These are phyloP conservation scores for Neolamprologus sp. DNA, from an alignment of 2,113 vertebrate genomes.

Conservation along the genomic window DNA sequence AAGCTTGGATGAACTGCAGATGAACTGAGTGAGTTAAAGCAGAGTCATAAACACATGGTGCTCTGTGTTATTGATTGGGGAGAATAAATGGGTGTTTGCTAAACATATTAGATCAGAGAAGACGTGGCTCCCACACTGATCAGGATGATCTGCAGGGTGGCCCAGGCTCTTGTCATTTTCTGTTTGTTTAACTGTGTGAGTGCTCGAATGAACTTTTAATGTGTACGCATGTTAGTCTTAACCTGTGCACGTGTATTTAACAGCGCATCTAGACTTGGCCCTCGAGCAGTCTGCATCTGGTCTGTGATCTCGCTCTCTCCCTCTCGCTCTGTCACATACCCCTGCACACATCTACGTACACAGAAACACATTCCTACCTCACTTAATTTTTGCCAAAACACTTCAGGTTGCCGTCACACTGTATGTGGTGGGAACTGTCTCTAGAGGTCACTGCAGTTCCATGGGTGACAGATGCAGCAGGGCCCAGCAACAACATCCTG, in stretches of 20 bases:
- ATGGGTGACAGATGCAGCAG: conserved; percentile 71
- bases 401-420: conserved; percentile 46
- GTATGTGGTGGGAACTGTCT: conserved; percentile 72
- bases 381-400: conserved; percentile 22
- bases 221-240: neutral
- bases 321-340: neutral
- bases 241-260: neutral
- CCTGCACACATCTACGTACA: conserved; percentile 3
- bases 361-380: conserved; percentile 12
- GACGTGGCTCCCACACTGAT: conserved; percentile 40
- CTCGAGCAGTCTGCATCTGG: neutral
- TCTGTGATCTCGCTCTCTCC: neutral
- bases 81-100: conserved; percentile 71
- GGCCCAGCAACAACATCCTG: conserved; percentile 41
- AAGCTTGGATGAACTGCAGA: conserved; percentile 55
- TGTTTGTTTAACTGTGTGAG: conserved; percentile 33
- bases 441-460: conserved; percentile 80
- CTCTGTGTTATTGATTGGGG: conserved; percentile 58
- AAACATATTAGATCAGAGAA: conserved; percentile 67
- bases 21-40: conserved; percentile 52
- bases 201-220: neutral
- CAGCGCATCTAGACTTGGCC: neutral
- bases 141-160: conserved; percentile 59
- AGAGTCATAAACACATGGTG: conserved; percentile 64
- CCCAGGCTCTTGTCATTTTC: conserved; percentile 20